Conservation (phyloP, 2,888 invertebrate species). For the Ligdia adustata region DNA sequence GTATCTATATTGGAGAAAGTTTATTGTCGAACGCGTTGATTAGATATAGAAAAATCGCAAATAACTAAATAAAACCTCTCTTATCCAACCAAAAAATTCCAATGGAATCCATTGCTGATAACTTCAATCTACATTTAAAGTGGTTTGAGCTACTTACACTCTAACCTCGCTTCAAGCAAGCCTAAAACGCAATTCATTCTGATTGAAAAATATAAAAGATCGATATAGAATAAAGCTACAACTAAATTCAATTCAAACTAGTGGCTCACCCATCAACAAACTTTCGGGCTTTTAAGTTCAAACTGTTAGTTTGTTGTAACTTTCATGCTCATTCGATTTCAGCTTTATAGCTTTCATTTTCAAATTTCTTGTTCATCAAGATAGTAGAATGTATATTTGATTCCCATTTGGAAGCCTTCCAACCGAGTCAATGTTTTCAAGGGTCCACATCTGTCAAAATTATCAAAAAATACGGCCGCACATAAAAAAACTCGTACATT, state of each 20-base stretch:
- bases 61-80: too few relatives aligned
- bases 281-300: constrained; percentile 27
- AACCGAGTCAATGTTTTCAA: constrained; percentile 9
- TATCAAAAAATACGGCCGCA: constrained; percentile 19
- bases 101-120: constrained; percentile 1
- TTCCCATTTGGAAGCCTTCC: not conserved
- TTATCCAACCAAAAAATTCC: too few relatives aligned
- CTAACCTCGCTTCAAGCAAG: constrained; percentile 8
- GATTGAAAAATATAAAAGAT: constrained; percentile 37
- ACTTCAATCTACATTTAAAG: constrained; percentile 6
- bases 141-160: constrained; percentile 1
- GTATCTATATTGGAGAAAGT: too few relatives aligned
- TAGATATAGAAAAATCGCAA: too few relatives aligned
- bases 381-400: not conserved
- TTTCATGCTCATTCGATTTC: constrained; percentile 28
- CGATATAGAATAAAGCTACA: constrained; percentile 24
- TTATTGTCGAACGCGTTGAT: too few relatives aligned
- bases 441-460: constrained; percentile 19
- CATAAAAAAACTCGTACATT: constrained; percentile 21
- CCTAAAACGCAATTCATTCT: constrained; percentile 33
- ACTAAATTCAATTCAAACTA: constrained; percentile 30
- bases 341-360: constrained; percentile 23
- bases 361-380: constrained; percentile 17
- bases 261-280: constrained; percentile 27
- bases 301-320: too few relatives aligned